Percentiles rank a stretch among this genome's conserved stretches.
Evolutionary conservation across 92 coral and sea anemone species (phyloP).

Genomic region (Muricea muricata): DNA sequence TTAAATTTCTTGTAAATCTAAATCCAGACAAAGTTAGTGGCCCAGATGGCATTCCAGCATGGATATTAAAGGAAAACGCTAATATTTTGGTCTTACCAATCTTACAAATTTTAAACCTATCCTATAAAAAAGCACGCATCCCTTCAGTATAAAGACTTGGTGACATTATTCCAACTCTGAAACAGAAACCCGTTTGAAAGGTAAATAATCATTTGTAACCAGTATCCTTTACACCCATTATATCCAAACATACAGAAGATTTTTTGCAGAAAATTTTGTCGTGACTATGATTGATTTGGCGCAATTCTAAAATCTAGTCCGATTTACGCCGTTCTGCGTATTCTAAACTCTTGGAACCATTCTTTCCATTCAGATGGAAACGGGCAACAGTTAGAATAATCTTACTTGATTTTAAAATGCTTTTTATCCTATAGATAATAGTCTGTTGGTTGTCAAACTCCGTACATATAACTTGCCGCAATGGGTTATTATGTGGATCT

Average conservation of each 20-base stretch:
- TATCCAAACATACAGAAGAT: not conserved
- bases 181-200: not conserved
- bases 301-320: not conserved
- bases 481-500: not conserved
- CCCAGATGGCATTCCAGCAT: not conserved
- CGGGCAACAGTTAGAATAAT: not conserved
- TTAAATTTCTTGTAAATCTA: not conserved
- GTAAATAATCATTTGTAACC: not conserved
- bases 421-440: not conserved
- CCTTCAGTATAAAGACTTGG: not conserved
- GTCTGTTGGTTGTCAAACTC: not conserved
- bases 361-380: not conserved
- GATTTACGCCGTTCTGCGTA: not conserved
- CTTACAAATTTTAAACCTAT: not conserved
- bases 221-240: not conserved
- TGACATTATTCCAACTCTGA: not conserved
- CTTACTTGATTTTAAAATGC: not conserved
- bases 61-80: not conserved
- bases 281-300: not conserved
- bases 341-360: not conserved
- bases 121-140: not conserved
- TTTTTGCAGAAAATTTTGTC: not conserved
- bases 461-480: not conserved
- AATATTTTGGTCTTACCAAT: not conserved
- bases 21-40: not conserved